Evolutionary conservation across 2,113 vertebrate species (phyloP).

Genomic region (Ammodytes dubius): DNA sequence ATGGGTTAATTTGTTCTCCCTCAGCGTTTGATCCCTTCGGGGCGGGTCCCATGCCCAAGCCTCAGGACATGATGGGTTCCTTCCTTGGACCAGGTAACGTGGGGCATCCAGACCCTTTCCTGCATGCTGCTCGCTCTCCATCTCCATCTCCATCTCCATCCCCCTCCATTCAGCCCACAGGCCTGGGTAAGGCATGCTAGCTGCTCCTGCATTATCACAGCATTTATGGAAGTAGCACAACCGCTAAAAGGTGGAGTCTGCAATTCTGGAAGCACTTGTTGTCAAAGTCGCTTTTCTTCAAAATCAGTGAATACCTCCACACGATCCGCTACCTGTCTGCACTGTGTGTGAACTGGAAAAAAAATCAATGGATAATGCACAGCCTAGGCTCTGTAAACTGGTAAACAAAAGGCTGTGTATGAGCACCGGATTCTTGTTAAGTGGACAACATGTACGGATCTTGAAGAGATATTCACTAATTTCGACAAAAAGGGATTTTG

Average conservation of each 20-base stretch:
- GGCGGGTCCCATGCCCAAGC: constrained; percentile 88
- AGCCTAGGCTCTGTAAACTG: too few species aligned
- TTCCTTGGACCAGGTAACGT: constrained; percentile 90
- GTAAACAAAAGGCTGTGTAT: too few species aligned
- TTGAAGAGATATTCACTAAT: too few species aligned
- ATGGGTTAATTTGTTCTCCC: background rate
- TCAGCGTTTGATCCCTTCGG: constrained; percentile 93
- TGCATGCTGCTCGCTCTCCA: constrained; percentile 92
- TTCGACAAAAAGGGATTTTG: too few species aligned
- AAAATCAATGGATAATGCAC: too few species aligned
- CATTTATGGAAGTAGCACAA: constrained; percentile 1
- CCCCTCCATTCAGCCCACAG: constrained; percentile 87
- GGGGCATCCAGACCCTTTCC: constrained; percentile 89
- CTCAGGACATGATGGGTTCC: constrained; percentile 92
- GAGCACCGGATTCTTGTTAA: too few species aligned
- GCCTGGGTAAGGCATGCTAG: constrained; percentile 87
- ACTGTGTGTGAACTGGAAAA: too few species aligned
- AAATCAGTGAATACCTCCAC: too few species aligned
- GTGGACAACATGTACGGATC: too few species aligned
- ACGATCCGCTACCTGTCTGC: too few species aligned
- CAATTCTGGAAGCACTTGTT: background rate
- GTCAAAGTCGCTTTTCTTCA: too few species aligned
- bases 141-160: constrained; percentile 92
- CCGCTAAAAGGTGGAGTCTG: background rate
- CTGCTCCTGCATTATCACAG: constrained; percentile 19